A percentile compares a stretch with the other conserved stretches of the same genome.
These are phyloP conservation scores for Loriculus beryllinus DNA, from an alignment of 2,797 vertebrate species.

Conservation along the genomic window DNA sequence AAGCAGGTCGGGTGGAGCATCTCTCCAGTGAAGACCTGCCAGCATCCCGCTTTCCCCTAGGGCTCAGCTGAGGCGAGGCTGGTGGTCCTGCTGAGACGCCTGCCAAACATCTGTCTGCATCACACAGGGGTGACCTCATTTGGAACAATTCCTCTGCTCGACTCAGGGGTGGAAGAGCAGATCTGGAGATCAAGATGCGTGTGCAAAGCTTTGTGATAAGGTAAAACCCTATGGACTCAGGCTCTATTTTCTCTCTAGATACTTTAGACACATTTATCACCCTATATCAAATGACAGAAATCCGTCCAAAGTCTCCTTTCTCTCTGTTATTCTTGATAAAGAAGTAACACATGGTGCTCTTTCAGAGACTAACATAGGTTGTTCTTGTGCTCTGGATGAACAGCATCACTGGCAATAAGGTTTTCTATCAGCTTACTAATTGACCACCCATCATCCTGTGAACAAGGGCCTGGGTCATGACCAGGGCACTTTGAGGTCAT, in stretches of 20 bases:
- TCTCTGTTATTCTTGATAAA: background rate
- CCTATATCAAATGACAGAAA: background rate
- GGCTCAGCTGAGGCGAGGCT: background rate
- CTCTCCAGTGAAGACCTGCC: background rate
- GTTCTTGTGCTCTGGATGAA: background rate
- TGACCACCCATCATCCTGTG: background rate
- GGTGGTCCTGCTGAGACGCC: background rate
- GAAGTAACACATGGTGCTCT: background rate
- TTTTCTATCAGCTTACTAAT: background rate
- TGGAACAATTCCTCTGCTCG: background rate
- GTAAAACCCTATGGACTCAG: background rate
- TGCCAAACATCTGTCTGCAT: slow-evolving; percentile 46
- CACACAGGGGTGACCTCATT: slow-evolving; percentile 1
- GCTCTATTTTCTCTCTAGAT: background rate
- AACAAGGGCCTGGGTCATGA: background rate
- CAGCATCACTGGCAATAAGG: background rate
- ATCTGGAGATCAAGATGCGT: background rate
- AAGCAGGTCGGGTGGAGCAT: background rate
- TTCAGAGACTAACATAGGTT: background rate
- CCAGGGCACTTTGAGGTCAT: background rate
- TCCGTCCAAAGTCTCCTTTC: background rate
- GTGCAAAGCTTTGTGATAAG: slow-evolving; percentile 2
- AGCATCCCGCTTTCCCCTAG: background rate
- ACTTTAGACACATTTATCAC: background rate
- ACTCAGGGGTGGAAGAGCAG: background rate